Conservation (phyloP, 2,797 vertebrate genomes). For the Gambusia yucatana region DNA sequence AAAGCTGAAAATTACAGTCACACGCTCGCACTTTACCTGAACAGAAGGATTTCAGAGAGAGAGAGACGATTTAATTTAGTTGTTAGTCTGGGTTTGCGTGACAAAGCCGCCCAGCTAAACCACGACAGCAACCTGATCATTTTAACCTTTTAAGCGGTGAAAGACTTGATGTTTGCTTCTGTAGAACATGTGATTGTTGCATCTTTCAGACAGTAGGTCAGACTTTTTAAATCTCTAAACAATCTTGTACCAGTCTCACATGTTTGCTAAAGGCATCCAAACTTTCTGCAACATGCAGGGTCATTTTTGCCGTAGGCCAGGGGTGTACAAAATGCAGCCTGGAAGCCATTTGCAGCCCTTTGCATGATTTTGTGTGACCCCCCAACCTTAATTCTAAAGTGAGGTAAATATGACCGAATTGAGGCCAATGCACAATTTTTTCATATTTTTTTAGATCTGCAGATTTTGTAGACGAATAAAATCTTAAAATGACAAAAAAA, state of each 20-base stretch:
- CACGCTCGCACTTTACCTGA: slow-evolving; percentile 15
- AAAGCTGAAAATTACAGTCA: slow-evolving; percentile 47
- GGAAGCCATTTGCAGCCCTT: too few relatives aligned
- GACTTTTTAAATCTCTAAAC: not conserved
- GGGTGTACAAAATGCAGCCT: too few relatives aligned
- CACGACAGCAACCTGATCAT: not conserved
- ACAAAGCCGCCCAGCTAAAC: not conserved
- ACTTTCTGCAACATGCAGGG: too few relatives aligned
- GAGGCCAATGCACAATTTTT: too few relatives aligned
- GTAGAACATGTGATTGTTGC: not conserved
- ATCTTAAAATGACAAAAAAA: too few relatives aligned
- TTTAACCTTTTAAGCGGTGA: not conserved
- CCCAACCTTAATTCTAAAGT: too few relatives aligned
- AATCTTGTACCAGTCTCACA: not conserved
- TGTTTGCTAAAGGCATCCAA: not conserved
- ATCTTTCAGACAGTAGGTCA: not conserved
- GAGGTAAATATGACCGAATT: too few relatives aligned
- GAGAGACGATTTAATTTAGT: slow-evolving; percentile 18
- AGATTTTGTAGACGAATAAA: too few relatives aligned
- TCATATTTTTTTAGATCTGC: too few relatives aligned
- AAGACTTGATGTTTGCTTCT: not conserved
- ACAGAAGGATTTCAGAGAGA: slow-evolving; percentile 7
- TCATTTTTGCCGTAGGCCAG: too few relatives aligned
- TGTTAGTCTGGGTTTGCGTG: slow-evolving; percentile 14
- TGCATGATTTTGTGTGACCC: too few relatives aligned